Percentiles rank a stretch among this genome's conserved stretches.
phyloP scores from a whole-genome alignment of 2,113 vertebrate genomes.

The Dipodomys stephensi region DNA sequence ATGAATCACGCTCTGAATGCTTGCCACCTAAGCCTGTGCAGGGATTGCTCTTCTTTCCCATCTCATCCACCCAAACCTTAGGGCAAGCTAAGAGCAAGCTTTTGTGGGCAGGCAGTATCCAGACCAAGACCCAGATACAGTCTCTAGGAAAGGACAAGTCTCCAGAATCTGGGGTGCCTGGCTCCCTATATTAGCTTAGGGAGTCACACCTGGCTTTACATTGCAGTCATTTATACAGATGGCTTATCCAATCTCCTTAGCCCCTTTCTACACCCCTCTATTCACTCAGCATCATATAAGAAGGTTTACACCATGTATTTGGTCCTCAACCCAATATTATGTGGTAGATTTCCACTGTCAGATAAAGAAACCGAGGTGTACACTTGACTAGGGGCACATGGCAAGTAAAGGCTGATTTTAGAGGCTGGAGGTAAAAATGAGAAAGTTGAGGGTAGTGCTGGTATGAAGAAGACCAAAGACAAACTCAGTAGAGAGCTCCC shows the following conservation, averaged over 20 bases:
- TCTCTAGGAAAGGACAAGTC: conserved; percentile 16
- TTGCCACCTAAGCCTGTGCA: neutral
- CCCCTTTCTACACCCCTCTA: neutral
- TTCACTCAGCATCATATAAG: neutral
- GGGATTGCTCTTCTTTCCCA: neutral
- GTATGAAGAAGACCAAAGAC: neutral
- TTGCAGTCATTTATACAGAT: neutral
- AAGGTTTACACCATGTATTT: neutral
- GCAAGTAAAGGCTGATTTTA: conserved; percentile 32
- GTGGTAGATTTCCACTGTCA: conserved; percentile 30
- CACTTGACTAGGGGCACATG: neutral
- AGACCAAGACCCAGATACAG: neutral
- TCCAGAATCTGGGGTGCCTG: neutral
- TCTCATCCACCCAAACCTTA: conserved; percentile 11
- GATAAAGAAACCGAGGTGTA: conserved; percentile 57
- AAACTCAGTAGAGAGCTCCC: neutral
- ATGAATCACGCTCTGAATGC: conserved; percentile 15
- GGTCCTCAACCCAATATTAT: neutral
- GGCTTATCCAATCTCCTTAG: neutral
- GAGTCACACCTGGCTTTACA: neutral
- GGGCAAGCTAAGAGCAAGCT: neutral
- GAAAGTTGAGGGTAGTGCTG: neutral
- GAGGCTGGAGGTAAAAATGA: conserved; percentile 5
- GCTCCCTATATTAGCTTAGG: neutral
- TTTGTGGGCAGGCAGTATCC: neutral